Base-by-base conservation (phyloP, 2,797 vertebrate genomes). In the Poeciliopsis infans region DNA sequence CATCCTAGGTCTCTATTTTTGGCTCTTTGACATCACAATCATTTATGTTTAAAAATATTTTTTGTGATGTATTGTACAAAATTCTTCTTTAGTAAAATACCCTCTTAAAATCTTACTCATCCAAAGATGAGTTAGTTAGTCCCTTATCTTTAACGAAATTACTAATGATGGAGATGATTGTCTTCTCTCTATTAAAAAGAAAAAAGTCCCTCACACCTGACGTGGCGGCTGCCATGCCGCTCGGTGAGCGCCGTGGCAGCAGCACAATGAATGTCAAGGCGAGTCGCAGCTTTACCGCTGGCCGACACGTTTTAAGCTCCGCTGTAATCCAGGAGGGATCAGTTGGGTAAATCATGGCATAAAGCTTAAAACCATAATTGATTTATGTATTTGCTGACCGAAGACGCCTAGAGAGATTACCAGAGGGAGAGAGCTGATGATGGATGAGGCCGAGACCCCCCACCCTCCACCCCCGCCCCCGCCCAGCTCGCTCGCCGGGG, bases 301-400 rank as follows among this genome's bases (percentile, higher is more conserved):
- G 75, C 86, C 88, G 77, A 91, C 94, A 91, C 86, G 87, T 95
- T 93, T 90, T 94, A 94, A 95, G 91, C 93, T 79, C 23, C 83
- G 84, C 93, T 92, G 94, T 95, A 95, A 96, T 96, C 95, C 95
- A 90, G 87, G 89, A 88, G 90, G 93, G 95, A 95, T 96, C 94
- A 94, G 94, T 94, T 93, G 94, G 91, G 93, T 95, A 95, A 96
- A 96, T 95, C 94, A 92, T 90, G 90, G 92, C 93, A 94, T 92
- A 93, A 95, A 95, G 94, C 94, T 96, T 95, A 95, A 96, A 96
- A 95, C 94, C 94, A 95, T 96, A 96, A 96, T 96, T 96, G 95
- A 96, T 96, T 96, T 95, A 96, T 96, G 94, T 95, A 95, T 96
- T 95, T 95, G 93, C 95, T 95, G 95, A 96, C 94, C 91, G 82